Conservation (phyloP, 2,113 vertebrate genomes). For the Phoxinus phoxinus region DNA sequence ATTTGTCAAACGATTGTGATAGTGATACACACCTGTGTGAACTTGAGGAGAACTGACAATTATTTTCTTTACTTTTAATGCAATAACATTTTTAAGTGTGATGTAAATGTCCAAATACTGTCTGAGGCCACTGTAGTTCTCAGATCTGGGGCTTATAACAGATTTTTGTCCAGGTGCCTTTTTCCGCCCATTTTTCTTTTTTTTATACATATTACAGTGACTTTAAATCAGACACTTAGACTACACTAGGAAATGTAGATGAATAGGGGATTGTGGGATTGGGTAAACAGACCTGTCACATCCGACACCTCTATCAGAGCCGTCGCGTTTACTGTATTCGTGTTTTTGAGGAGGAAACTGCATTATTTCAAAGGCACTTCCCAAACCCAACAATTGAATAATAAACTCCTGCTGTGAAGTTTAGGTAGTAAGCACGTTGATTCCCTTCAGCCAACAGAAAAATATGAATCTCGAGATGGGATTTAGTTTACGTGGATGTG, state of each 20-base stretch:
- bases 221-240: background rate
- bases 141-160: background rate
- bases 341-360: conserved; percentile 54
- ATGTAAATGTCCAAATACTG: background rate
- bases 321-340: conserved; percentile 13
- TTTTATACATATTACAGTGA: conserved; percentile 1
- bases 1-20: background rate
- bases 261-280: background rate
- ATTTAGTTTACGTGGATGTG: conserved; percentile 55
- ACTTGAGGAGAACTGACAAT: background rate
- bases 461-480: conserved; percentile 32
- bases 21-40: background rate
- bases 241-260: background rate
- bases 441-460: conserved; percentile 53
- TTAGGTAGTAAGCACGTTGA: conserved; percentile 58
- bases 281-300: conserved; percentile 33
- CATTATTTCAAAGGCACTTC: conserved; percentile 77
- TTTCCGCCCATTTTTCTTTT: background rate
- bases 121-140: background rate
- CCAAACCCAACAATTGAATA: conserved; percentile 68
- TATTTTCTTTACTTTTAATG: background rate
- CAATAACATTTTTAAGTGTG: background rate
- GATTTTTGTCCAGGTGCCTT: background rate
- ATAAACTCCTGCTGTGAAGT: conserved; percentile 60
- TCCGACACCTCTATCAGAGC: conserved; percentile 2